These are phyloP conservation scores for Meghimatium bilineatum DNA, from an alignment of 2,888 invertebrate species.

Conservation along the genomic window DNA sequence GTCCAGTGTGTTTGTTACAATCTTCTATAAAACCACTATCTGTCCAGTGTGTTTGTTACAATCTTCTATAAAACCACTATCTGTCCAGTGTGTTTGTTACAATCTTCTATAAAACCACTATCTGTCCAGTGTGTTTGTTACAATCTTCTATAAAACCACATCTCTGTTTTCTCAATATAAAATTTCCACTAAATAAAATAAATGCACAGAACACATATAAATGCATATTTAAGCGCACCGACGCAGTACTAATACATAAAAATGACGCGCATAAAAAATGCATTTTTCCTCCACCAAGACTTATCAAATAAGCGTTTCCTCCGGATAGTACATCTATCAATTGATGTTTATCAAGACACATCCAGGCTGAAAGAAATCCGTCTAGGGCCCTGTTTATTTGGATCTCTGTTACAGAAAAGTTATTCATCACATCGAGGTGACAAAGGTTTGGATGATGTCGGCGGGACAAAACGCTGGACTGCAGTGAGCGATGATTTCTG, in stretches of 20 bases:
- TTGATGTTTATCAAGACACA: slow-evolving; percentile 3
- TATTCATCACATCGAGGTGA: slow-evolving; percentile 14
- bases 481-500: background rate
- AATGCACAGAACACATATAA: background rate
- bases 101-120: no score
- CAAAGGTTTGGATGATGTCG: background rate
- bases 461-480: background rate
- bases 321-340: slow-evolving; percentile 17
- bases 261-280: background rate
- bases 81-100: no score
- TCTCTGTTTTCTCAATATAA: no score
- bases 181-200: no score
- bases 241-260: background rate
- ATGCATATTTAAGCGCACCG: background rate
- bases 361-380: background rate
- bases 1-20: no score
- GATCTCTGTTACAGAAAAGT: background rate
- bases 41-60: no score
- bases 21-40: no score
- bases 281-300: background rate
- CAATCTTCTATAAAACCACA: no score
- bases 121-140: no score
- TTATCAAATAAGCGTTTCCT: slow-evolving; percentile 1
- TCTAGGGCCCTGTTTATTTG: background rate
- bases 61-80: no score